Percentiles rank a stretch among this genome's conserved stretches.
Evolutionary conservation across 2,888 invertebrate genomes (phyloP).

Genomic region (Spisula solida): DNA sequence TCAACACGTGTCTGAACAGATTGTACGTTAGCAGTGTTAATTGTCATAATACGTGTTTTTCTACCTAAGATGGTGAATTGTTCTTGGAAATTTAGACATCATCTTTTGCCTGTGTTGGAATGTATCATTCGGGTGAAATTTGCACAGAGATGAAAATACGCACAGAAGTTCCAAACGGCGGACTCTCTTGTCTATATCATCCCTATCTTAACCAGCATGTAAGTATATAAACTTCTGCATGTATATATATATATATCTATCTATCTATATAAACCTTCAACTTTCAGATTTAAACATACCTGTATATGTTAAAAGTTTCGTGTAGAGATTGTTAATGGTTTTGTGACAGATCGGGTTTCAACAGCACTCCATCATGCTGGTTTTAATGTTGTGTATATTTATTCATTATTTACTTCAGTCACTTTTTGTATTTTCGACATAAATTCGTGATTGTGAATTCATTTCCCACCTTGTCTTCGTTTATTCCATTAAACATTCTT

Average conservation of each 20-base stretch:
- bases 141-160: conserved; percentile 67
- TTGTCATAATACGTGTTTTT: conserved; percentile 37
- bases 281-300: background rate
- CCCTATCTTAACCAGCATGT: conserved; percentile 50
- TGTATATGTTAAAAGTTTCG: conserved; percentile 37
- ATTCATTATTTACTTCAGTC: background rate
- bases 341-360: conserved; percentile 15
- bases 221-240: conserved; percentile 20
- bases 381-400: background rate
- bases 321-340: background rate
- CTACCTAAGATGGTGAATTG: conserved; percentile 50
- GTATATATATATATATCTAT: background rate
- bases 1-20: conserved; percentile 30
- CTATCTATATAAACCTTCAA: background rate
- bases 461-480: background rate
- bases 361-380: background rate
- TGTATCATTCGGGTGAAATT: conserved; percentile 65
- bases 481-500: no score
- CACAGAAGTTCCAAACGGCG: conserved; percentile 58
- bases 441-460: background rate
- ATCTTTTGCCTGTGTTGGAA: conserved; percentile 54
- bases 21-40: conserved; percentile 23
- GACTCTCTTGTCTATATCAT: conserved; percentile 58
- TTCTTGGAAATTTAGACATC: conserved; percentile 39
- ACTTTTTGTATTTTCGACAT: background rate